phyloP scores from a whole-genome alignment of 2,797 vertebrate genomes.

The Megalops cyprinoides region DNA sequence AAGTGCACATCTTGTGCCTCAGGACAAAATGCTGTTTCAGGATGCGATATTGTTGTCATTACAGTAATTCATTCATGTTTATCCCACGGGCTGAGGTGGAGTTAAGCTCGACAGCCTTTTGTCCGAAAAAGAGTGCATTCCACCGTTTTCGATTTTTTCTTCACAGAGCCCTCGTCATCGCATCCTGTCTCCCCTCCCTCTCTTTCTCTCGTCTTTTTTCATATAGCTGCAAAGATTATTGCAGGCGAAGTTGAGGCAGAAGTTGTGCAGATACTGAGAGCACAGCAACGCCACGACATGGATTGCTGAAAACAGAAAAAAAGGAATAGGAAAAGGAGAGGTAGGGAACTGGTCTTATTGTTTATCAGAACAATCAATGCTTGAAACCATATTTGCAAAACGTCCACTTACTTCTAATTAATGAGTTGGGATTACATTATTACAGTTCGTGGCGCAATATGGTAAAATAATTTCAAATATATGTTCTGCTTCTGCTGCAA shows the following conservation, averaged over 20 bases:
- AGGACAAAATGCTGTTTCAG: background rate
- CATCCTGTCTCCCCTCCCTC: conserved; percentile 79
- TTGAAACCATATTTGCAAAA: conserved; percentile 19
- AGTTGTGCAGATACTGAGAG: conserved; percentile 52
- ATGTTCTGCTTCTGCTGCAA: background rate
- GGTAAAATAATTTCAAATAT: background rate
- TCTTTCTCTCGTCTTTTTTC: conserved; percentile 47
- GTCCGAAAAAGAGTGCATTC: background rate
- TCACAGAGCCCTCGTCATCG: conserved; percentile 74
- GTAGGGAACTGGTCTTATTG: conserved; percentile 3
- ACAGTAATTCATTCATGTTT: background rate
- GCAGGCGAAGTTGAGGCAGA: conserved; percentile 52
- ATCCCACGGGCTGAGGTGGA: background rate
- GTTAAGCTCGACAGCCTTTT: background rate
- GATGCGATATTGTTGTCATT: background rate
- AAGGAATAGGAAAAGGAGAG: conserved; percentile 15
- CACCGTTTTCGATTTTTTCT: conserved; percentile 9
- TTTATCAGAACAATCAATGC: background rate
- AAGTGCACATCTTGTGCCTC: background rate
- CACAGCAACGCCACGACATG: conserved; percentile 55
- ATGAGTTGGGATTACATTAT: too few species aligned
- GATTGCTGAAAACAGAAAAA: conserved; percentile 57
- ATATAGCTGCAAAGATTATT: conserved; percentile 58
- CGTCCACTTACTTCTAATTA: background rate
- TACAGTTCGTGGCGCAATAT: too few species aligned